Percentiles rank a stretch among this genome's conserved stretches.
Evolutionary conservation across 2,113 vertebrate species (phyloP).

Genomic region (Anhinga rufa): DNA sequence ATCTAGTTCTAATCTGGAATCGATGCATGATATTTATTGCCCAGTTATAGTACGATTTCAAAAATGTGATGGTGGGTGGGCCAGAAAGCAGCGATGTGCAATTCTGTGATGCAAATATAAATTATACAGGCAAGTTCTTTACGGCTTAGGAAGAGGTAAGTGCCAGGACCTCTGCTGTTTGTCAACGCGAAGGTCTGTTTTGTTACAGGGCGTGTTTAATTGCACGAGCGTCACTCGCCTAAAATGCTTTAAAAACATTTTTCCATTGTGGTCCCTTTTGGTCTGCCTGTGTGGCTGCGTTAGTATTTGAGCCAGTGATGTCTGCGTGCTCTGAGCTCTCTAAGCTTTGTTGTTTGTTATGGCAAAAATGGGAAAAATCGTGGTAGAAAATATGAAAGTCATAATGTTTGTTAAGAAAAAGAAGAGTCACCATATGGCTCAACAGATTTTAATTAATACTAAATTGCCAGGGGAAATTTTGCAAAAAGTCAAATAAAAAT

Average conservation of each 20-base stretch:
- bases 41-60: neutral
- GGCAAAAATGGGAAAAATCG: neutral
- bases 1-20: neutral
- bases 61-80: neutral
- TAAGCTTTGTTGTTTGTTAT: slow-evolving; percentile 28
- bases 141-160: neutral
- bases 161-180: neutral
- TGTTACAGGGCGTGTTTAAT: neutral
- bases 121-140: neutral
- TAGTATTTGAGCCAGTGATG: neutral
- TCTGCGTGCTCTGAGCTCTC: neutral
- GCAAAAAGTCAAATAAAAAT: slow-evolving; percentile 30
- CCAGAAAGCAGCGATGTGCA: neutral
- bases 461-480: slow-evolving; percentile 8
- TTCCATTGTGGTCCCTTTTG: neutral
- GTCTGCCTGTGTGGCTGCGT: neutral
- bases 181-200: neutral
- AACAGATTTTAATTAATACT: slow-evolving; percentile 60
- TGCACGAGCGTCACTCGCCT: neutral
- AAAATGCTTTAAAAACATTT: neutral
- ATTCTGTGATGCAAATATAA: neutral
- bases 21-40: neutral
- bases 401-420: slow-evolving; percentile 45
- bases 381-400: slow-evolving; percentile 4
- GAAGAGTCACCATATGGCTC: slow-evolving; percentile 32